Percentiles rank a stretch among this genome's conserved stretches.
phyloP scores from a whole-genome alignment of 1,140 invertebrate species.

The Leptinotarsa undecemlineata region DNA sequence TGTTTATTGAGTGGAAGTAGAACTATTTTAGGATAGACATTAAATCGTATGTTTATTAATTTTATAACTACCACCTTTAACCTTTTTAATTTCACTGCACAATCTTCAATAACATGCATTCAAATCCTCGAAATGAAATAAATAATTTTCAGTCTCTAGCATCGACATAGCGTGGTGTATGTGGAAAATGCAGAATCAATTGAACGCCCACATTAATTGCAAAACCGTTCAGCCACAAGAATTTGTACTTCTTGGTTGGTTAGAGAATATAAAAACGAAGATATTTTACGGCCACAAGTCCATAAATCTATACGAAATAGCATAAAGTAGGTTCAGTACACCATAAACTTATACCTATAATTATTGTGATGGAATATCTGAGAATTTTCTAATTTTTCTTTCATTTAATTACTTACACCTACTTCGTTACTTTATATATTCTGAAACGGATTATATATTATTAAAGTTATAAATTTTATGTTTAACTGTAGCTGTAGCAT shows the following conservation, averaged over 20 bases:
- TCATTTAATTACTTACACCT: no score
- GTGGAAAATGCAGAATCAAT: neutral
- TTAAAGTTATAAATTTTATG: no score
- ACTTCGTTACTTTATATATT: no score
- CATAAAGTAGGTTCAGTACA: neutral
- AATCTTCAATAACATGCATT: no score
- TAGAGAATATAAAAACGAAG: neutral
- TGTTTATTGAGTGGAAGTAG: no score
- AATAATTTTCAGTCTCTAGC: neutral
- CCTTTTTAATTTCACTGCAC: no score
- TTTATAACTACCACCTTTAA: no score
- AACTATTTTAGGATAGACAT: no score
- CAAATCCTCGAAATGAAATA: no score
- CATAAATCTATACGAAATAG: neutral
- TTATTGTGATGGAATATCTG: neutral
- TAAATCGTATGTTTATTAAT: no score
- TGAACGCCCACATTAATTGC: neutral
- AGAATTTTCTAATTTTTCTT: neutral
- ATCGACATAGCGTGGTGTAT: neutral
- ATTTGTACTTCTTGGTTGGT: neutral
- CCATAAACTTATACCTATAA: neutral
- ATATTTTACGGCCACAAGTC: neutral
- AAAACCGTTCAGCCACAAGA: neutral
- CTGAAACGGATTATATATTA: no score
- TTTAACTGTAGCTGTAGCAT: no score